These are phyloP conservation scores for Argyra leucocephala DNA, from an alignment of 2,888 invertebrate species.

Conservation along the genomic window DNA sequence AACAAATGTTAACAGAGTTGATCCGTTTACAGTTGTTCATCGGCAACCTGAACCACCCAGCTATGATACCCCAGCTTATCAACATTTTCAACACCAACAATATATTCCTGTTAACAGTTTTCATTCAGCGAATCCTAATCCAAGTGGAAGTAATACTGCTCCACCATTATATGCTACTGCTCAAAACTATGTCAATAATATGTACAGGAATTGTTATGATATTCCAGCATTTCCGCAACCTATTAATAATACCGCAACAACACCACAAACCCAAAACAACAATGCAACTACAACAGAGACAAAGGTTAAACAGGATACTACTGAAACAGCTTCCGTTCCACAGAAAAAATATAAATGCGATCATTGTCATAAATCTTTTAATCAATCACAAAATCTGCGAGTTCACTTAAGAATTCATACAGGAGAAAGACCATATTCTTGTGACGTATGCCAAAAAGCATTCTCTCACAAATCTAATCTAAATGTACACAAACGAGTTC, in stretches of 20 bases:
- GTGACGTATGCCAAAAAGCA: slow-evolving; percentile 7
- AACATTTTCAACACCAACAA: neutral
- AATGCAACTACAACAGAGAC: neutral
- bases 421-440: slow-evolving; percentile 9
- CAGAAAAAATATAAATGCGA: slow-evolving; percentile 9
- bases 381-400: slow-evolving; percentile 7
- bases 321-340: neutral
- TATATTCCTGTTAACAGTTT: neutral
- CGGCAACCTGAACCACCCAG: neutral
- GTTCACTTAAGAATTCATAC: slow-evolving; percentile 9
- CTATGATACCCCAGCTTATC: neutral
- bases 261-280: neutral
- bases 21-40: neutral
- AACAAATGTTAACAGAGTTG: neutral
- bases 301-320: neutral
- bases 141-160: neutral
- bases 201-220: neutral
- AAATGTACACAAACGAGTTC: neutral
- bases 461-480: slow-evolving; percentile 7
- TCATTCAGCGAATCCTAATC: neutral
- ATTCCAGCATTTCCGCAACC: neutral
- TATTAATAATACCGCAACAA: neutral
- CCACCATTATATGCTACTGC: neutral
- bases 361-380: slow-evolving; percentile 8
- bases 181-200: neutral